A percentile compares a stretch with the other conserved stretches of the same genome.
phyloP scores from a whole-genome alignment of 2,113 vertebrate species.

The Limanda limanda region DNA sequence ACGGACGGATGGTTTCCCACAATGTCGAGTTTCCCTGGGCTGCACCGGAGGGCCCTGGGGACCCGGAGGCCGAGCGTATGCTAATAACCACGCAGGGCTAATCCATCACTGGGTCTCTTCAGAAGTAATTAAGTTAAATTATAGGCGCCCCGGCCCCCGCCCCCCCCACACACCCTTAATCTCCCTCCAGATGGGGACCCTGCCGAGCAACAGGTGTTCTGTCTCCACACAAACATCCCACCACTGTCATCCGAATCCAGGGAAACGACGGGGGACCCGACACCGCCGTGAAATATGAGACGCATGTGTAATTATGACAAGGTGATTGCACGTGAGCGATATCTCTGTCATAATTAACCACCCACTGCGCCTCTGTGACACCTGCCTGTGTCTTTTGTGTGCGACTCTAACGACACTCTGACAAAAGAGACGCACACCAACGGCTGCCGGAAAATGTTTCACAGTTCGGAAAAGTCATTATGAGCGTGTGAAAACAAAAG shows the following conservation, averaged over 20 bases:
- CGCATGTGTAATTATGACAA: conserved; percentile 52
- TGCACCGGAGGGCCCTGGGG: conserved; percentile 39
- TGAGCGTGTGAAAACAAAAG: neutral
- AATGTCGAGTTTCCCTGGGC: conserved; percentile 41
- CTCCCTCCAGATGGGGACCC: conserved; percentile 75
- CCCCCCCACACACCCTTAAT: conserved; percentile 50
- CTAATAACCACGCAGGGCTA: conserved; percentile 62
- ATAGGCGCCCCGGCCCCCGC: conserved; percentile 35
- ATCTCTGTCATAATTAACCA: conserved; percentile 66
- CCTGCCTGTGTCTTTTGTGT: conserved; percentile 59
- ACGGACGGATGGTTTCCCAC: conserved; percentile 49
- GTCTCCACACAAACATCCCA: conserved; percentile 64
- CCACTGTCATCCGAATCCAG: conserved; percentile 62
- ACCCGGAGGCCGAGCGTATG: conserved; percentile 46
- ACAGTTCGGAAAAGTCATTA: neutral
- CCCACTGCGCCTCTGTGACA: conserved; percentile 55
- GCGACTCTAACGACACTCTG: conserved; percentile 27
- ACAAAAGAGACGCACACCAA: conserved; percentile 8
- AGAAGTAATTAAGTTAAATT: conserved; percentile 77
- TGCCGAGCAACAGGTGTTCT: conserved; percentile 80
- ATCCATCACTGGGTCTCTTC: conserved; percentile 73
- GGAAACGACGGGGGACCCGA: conserved; percentile 62
- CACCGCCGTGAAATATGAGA: conserved; percentile 51
- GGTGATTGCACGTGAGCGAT: conserved; percentile 31
- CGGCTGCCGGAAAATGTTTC: neutral